phyloP scores from a whole-genome alignment of 2,797 vertebrate genomes.

The Pipistrellus nathusii region DNA sequence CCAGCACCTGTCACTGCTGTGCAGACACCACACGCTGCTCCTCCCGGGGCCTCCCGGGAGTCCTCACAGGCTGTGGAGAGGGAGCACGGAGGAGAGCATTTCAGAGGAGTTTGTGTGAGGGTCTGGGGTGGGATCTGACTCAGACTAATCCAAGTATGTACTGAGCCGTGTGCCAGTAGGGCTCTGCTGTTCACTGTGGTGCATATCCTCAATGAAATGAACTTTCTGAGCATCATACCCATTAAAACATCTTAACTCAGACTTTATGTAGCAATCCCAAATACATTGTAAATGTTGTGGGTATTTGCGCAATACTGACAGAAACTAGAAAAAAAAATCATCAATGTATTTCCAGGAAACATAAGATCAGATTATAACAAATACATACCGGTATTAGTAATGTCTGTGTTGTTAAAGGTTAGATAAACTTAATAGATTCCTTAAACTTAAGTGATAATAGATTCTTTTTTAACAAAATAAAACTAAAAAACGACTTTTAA shows the following conservation, averaged over 20 bases:
- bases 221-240: neutral
- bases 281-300: neutral
- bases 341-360: neutral
- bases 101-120: neutral
- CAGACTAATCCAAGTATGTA: neutral
- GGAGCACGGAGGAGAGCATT: neutral
- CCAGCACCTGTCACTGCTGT: neutral
- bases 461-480: slow-evolving; percentile 38
- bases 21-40: neutral
- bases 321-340: slow-evolving; percentile 37
- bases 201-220: neutral
- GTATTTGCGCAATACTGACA: neutral
- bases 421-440: neutral
- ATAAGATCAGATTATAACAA: neutral
- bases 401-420: slow-evolving; percentile 20
- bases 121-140: neutral
- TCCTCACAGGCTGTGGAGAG: neutral
- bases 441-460: slow-evolving; percentile 46
- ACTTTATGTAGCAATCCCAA: neutral
- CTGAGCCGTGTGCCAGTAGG: slow-evolving; percentile 3
- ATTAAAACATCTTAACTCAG: neutral
- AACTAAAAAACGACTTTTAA: neutral
- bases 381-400: neutral
- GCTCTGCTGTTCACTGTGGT: neutral
- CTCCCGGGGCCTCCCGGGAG: neutral